Percentiles rank a stretch among this genome's conserved stretches.
Conservation (phyloP, 2,888 invertebrate genomes). For the Laothoe populi region DNA sequence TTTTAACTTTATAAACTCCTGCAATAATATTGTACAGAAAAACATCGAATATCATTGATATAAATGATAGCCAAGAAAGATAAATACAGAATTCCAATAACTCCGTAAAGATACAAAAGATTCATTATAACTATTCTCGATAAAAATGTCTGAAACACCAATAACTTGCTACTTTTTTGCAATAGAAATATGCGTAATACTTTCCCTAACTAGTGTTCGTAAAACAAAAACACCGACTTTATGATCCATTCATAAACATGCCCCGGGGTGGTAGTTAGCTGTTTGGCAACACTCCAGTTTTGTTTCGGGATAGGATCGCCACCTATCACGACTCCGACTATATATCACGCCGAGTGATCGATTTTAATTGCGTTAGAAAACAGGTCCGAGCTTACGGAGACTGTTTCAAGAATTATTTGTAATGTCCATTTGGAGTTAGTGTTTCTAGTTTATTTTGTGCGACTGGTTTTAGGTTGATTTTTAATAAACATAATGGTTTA, state of each 20-base stretch:
- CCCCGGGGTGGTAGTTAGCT: slow-evolving; percentile 12
- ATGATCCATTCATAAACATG: slow-evolving; percentile 22
- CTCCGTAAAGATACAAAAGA: slow-evolving; percentile 17
- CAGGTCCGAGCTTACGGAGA: not conserved
- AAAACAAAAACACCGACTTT: slow-evolving; percentile 22
- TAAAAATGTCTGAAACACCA: slow-evolving; percentile 22
- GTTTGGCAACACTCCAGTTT: slow-evolving; percentile 16
- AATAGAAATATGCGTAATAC: slow-evolving; percentile 22
- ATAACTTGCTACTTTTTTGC: slow-evolving; percentile 16
- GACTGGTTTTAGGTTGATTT: not conserved
- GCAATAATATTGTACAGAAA: not conserved
- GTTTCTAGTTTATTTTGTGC: not conserved
- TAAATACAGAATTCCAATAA: slow-evolving; percentile 17
- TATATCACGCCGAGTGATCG: slow-evolving; percentile 15
- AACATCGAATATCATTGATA: not conserved
- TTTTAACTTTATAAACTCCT: not conserved
- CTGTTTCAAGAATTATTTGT: slow-evolving; percentile 8
- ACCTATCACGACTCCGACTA: slow-evolving; percentile 5
- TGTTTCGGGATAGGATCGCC: slow-evolving; percentile 19
- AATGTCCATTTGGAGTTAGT: not conserved
- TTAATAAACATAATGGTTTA: not conserved
- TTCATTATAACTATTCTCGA: slow-evolving; percentile 15
- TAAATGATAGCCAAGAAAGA: not conserved
- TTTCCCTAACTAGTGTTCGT: slow-evolving; percentile 14
- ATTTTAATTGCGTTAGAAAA: slow-evolving; percentile 23